Evolutionary conservation across 2,888 invertebrate species (phyloP).

Genomic region (Acheta domesticus): DNA sequence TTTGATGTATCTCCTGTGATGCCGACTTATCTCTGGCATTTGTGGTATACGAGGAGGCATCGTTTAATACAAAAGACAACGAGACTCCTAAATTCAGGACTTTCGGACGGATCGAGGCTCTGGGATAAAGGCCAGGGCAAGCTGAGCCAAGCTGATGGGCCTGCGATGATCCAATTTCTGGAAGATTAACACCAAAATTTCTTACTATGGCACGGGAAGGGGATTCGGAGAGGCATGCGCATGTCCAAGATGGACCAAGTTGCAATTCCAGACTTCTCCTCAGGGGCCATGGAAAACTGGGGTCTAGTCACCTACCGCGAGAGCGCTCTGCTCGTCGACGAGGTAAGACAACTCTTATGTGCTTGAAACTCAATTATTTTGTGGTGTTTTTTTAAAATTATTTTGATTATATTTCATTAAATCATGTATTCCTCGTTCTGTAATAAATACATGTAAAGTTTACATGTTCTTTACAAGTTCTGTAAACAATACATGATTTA

Average conservation of each 20-base stretch:
- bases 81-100: neutral
- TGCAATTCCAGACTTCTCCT: constrained; percentile 76
- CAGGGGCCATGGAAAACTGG: constrained; percentile 92
- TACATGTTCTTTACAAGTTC: no score
- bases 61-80: neutral
- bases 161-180: neutral
- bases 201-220: neutral
- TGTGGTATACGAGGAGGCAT: neutral
- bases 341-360: neutral
- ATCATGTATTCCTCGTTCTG: no score
- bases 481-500: no score
- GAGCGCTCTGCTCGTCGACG: neutral
- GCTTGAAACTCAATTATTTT: no score
- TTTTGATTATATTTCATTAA: no score
- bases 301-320: constrained; percentile 73
- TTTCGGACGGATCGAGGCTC: neutral
- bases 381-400: no score
- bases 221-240: neutral
- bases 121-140: neutral
- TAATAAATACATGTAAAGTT: no score
- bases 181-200: neutral
- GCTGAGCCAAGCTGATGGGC: neutral
- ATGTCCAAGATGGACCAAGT: constrained; percentile 72
- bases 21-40: neutral
- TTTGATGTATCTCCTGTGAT: neutral